Base-by-base conservation (phyloP, 2,888 invertebrate species). In the Holacanthella duospinosa region DNA sequence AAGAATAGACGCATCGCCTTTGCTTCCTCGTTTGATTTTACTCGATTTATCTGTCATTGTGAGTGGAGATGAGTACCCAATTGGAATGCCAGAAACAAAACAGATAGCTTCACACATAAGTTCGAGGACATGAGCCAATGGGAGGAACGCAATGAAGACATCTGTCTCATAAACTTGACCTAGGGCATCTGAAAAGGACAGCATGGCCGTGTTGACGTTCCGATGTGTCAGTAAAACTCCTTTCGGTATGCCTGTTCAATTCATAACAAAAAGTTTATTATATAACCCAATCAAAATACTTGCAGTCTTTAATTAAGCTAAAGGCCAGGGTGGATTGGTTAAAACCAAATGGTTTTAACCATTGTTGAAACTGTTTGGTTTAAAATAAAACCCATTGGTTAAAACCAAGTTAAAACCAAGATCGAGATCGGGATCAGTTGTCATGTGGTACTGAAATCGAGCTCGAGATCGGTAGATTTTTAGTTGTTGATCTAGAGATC, bases 41-140 rank as follows among this genome's bases (percentile, higher is more conserved):
- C 93, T 93, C 59, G 95, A 93, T 28, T 87, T 84, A 77, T 92
- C 92, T 73, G 91, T 84, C 84, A 93, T 86, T 0, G 99, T 99
- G 63, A 93, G 81, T 0, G 97, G 92, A 0, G 94, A 93, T 0
- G 95, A 95, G 78, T 97, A 99, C 2, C 97, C 97, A 75, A 99
- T 93, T 1, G 90, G 85, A 44, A 94, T 88, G 25, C 95, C 95
- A 75, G 85, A 86, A 59, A 89, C 79, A 64, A 93, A 80, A 75
- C 91, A 89, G 59, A 90, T 84, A 74, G 86, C 86, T 74, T 80
- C 77, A 55, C 70, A 70, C 61, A 93, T 83, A 72, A 99, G 82
- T 79, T 97, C 97, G 75, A 96, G 89, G 1, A 97, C 95, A 79
- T 97, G 97, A 29, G 97, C 97, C 64, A 97, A 80, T 27, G 99